phyloP scores from a whole-genome alignment of 2,797 vertebrate species.

The Natrix natrix region DNA sequence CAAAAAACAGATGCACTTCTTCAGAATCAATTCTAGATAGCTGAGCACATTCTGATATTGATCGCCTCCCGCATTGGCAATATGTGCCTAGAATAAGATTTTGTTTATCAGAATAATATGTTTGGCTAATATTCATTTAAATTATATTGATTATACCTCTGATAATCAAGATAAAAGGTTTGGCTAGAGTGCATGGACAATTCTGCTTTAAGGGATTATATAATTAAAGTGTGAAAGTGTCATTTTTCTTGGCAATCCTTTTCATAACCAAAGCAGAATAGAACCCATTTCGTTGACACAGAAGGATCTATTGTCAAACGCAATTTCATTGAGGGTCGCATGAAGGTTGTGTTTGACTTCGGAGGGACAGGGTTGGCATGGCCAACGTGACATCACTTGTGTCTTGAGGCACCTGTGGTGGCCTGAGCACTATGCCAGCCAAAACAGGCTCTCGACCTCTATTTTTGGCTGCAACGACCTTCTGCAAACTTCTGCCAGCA shows the following conservation, averaged over 20 bases:
- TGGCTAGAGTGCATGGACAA: neutral
- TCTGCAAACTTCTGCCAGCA: too few relatives aligned
- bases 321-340: too few relatives aligned
- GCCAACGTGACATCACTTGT: too few relatives aligned
- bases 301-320: neutral
- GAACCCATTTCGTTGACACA: neutral
- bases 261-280: neutral
- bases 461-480: too few relatives aligned
- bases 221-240: neutral
- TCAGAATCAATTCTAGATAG: neutral
- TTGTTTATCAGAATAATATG: conserved; percentile 16
- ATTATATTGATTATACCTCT: neutral
- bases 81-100: neutral
- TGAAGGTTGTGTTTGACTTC: too few relatives aligned
- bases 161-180: neutral
- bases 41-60: neutral
- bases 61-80: neutral
- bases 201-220: neutral
- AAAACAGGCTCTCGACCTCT: too few relatives aligned
- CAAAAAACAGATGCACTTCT: neutral
- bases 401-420: too few relatives aligned
- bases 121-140: conserved; percentile 20
- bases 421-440: too few relatives aligned
- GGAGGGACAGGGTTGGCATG: too few relatives aligned
- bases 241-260: neutral